These are phyloP conservation scores for Diploptera punctata DNA, from an alignment of 2,888 invertebrate species.

Conservation along the genomic window DNA sequence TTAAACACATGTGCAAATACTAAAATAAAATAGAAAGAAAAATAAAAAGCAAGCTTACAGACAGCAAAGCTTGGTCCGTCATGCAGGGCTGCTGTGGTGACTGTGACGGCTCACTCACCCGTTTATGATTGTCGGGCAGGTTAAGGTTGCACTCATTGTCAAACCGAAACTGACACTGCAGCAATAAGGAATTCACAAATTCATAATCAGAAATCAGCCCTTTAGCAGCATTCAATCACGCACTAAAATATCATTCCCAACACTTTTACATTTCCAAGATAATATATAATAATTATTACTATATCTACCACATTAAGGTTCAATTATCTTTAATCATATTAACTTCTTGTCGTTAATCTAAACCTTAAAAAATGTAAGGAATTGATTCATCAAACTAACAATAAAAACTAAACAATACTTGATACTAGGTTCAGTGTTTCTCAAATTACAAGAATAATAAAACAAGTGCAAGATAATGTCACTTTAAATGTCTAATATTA, in stretches of 20 bases:
- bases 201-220: background rate
- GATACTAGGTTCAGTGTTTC: background rate
- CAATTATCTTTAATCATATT: background rate
- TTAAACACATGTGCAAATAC: no score
- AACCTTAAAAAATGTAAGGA: background rate
- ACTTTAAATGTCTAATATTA: no score
- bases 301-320: background rate
- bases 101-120: slow-evolving; percentile 76
- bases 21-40: no score
- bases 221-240: background rate
- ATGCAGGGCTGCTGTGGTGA: slow-evolving; percentile 45
- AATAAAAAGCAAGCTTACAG: slow-evolving; percentile 63
- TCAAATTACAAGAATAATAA: no score
- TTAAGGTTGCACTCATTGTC: slow-evolving; percentile 99
- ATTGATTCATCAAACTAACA: background rate
- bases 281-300: background rate
- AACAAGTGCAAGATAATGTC: no score
- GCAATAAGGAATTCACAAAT: slow-evolving; percentile 35
- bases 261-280: background rate
- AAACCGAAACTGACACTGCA: slow-evolving; percentile 98
- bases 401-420: background rate
- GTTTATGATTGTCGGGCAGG: slow-evolving; percentile 97
- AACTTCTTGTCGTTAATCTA: background rate
- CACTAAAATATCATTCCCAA: background rate
- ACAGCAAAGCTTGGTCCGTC: slow-evolving; percentile 60